Conservation (phyloP, 2,113 vertebrate genomes). For the Tragelaphus strepsiceros region DNA sequence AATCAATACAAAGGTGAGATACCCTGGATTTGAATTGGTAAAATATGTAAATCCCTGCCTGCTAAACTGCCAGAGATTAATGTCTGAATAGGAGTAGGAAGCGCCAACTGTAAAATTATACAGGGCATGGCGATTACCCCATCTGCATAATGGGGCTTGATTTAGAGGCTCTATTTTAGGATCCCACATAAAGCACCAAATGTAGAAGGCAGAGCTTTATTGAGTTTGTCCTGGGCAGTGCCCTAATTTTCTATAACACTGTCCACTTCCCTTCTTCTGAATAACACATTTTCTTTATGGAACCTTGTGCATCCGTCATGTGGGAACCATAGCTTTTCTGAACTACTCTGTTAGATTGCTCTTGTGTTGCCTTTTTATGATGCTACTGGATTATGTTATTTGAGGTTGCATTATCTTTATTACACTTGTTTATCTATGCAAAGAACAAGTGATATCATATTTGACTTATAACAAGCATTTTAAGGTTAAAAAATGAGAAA, state of each 20-base stretch:
- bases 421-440: not conserved
- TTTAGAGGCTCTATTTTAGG: constrained; percentile 66
- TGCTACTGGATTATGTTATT: not conserved
- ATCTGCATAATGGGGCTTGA: constrained; percentile 42
- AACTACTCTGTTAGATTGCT: not conserved
- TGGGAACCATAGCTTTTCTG: not conserved
- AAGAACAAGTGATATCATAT: not conserved
- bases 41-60: constrained; percentile 68
- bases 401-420: not conserved
- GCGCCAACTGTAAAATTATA: constrained; percentile 66
- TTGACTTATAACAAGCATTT: not conserved
- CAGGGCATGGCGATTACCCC: constrained; percentile 55
- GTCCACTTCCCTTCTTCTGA: constrained; percentile 28
- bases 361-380: not conserved
- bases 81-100: constrained; percentile 50
- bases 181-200: constrained; percentile 23
- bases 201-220: constrained; percentile 54
- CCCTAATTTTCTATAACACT: constrained; percentile 47
- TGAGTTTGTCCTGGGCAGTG: constrained; percentile 43
- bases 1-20: constrained; percentile 62
- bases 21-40: constrained; percentile 63
- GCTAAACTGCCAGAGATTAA: constrained; percentile 62
- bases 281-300: constrained; percentile 28
- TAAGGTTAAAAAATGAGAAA: not conserved
- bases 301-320: not conserved